These are phyloP conservation scores for Drosophila pseudotalamancana DNA, from an alignment of 2,888 invertebrate genomes.

Conservation along the genomic window DNA sequence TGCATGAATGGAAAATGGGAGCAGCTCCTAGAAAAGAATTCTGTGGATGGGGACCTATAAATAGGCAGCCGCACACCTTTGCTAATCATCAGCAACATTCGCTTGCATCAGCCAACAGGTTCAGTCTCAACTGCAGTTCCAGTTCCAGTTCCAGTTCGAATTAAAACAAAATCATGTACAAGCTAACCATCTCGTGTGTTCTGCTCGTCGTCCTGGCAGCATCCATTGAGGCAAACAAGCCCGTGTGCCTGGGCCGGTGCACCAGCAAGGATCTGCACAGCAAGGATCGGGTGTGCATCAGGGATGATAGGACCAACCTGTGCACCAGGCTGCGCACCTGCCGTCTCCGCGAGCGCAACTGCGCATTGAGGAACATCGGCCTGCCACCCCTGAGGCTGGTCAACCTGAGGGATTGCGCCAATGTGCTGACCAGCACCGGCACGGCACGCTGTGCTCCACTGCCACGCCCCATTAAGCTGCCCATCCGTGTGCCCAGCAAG, in stretches of 20 bases:
- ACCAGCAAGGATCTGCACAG: constrained; percentile 30
- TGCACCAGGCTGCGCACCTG: constrained; percentile 64
- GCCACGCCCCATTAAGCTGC: background rate
- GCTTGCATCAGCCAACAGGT: constrained; percentile 28
- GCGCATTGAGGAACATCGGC: constrained; percentile 33
- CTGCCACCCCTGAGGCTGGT: constrained; percentile 9
- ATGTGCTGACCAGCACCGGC: constrained; percentile 8
- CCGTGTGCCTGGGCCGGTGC: constrained; percentile 47
- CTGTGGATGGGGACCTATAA: constrained; percentile 24
- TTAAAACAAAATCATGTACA: constrained; percentile 35
- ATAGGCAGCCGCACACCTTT: constrained; percentile 1
- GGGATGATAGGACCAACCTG: constrained; percentile 35
- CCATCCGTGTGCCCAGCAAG: background rate
- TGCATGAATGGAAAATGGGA: background rate
- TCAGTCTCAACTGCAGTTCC: background rate
- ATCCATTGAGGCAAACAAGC: constrained; percentile 17
- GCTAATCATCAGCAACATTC: constrained; percentile 28
- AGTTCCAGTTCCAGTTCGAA: background rate
- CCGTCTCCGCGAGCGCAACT: constrained; percentile 65
- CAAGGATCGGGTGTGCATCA: constrained; percentile 44
- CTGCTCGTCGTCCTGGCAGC: constrained; percentile 41
- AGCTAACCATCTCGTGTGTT: constrained; percentile 39
- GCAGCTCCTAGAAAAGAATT: constrained; percentile 3
- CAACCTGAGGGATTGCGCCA: constrained; percentile 28
- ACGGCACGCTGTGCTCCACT: constrained; percentile 32